phyloP scores from a whole-genome alignment of 2,797 vertebrate genomes.

The Pangasius larnaudii region DNA sequence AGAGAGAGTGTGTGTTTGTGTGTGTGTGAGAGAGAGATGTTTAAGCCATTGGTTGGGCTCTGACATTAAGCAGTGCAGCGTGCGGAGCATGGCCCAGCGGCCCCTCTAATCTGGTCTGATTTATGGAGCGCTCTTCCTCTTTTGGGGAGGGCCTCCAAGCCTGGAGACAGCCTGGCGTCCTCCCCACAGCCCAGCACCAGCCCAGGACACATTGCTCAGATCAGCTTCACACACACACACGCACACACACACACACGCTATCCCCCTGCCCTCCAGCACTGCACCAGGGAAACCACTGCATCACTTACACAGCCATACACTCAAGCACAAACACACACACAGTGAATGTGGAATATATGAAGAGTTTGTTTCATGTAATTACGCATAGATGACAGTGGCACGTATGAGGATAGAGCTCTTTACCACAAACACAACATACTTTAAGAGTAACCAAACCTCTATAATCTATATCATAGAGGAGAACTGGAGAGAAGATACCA shows the following conservation, averaged over 20 bases:
- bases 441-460: slow-evolving; percentile 21
- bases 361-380: slow-evolving; percentile 53
- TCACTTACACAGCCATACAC: slow-evolving; percentile 43
- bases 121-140: slow-evolving; percentile 93
- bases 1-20: background rate
- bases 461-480: background rate
- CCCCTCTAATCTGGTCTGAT: slow-evolving; percentile 99
- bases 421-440: slow-evolving; percentile 6
- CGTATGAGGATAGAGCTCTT: slow-evolving; percentile 12
- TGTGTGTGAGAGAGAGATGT: slow-evolving; percentile 49
- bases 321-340: slow-evolving; percentile 57
- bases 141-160: slow-evolving; percentile 88
- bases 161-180: slow-evolving; percentile 98
- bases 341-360: slow-evolving; percentile 67
- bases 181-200: slow-evolving; percentile 69
- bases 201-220: slow-evolving; percentile 50
- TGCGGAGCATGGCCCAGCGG: slow-evolving; percentile 85
- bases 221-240: slow-evolving; percentile 31
- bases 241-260: slow-evolving; percentile 50
- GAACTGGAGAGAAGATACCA: slow-evolving; percentile 17
- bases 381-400: slow-evolving; percentile 54
- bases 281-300: slow-evolving; percentile 48
- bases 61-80: slow-evolving; percentile 96
- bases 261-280: slow-evolving; percentile 73
- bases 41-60: slow-evolving; percentile 84